A percentile compares a stretch with the other conserved stretches of the same genome.
Evolutionary conservation across 2,113 vertebrate species (phyloP).

Genomic region (Marmota monax): DNA sequence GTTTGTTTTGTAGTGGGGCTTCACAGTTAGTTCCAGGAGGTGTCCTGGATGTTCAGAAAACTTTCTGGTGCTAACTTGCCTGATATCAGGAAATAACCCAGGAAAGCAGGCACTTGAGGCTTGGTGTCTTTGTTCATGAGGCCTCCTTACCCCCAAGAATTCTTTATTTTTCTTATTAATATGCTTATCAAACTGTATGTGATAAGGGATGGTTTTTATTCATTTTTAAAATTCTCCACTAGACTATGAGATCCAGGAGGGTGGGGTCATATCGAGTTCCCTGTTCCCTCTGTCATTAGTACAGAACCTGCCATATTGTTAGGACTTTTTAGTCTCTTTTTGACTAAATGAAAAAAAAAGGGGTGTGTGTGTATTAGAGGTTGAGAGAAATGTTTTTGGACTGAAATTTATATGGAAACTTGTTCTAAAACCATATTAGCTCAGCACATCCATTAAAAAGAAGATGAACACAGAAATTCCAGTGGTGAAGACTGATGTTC

Average conservation of each 20-base stretch:
- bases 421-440: constrained; percentile 12
- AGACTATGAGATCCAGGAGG: no score
- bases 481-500: not conserved
- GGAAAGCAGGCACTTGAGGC: not conserved
- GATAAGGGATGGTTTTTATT: not conserved
- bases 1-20: not conserved
- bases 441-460: not conserved
- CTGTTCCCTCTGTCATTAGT: not conserved
- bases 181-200: not conserved
- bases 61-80: not conserved
- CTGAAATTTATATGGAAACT: not conserved
- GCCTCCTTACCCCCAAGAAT: no score
- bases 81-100: not conserved
- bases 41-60: not conserved
- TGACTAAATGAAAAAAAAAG: not conserved
- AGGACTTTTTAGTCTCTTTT: not conserved
- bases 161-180: not conserved
- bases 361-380: not conserved
- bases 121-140: not conserved
- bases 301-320: not conserved
- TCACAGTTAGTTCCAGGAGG: not conserved
- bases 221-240: not conserved
- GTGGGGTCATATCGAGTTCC: no score
- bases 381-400: not conserved
- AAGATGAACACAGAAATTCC: not conserved